A percentile compares a stretch with the other conserved stretches of the same genome.
Evolutionary conservation across 2,888 invertebrate species (phyloP).

Genomic region (Philereme transversata): DNA sequence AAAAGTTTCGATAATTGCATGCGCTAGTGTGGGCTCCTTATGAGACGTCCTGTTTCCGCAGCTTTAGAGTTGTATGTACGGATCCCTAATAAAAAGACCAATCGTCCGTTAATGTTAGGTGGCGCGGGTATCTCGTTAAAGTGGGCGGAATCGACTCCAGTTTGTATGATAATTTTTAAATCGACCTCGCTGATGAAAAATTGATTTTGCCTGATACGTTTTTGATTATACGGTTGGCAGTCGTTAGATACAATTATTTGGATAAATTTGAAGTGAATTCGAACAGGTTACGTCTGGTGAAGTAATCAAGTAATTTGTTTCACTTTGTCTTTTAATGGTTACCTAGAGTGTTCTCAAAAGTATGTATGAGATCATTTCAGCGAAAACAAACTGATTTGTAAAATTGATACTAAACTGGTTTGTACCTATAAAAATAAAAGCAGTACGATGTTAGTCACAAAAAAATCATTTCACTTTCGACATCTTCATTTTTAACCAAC

Average conservation of each 20-base stretch:
- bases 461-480: too few relatives aligned
- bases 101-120: constrained; percentile 22
- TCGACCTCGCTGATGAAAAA: constrained; percentile 74
- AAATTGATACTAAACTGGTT: too few relatives aligned
- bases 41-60: too few relatives aligned
- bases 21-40: too few relatives aligned
- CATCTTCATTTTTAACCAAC: too few relatives aligned
- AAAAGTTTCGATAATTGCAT: too few relatives aligned
- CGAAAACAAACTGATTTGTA: too few relatives aligned
- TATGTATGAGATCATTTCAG: too few relatives aligned
- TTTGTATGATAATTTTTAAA: constrained; percentile 80
- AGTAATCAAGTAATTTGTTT: constrained; percentile 40
- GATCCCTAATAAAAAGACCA: constrained; percentile 25
- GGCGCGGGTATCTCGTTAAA: constrained; percentile 42
- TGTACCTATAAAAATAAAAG: too few relatives aligned
- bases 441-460: too few relatives aligned
- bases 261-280: constrained; percentile 50
- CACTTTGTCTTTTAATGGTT: constrained; percentile 24
- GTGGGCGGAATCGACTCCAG: constrained; percentile 51
- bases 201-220: constrained; percentile 80
- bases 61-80: not conserved
- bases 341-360: too few relatives aligned
- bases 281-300: constrained; percentile 47
- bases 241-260: constrained; percentile 78
- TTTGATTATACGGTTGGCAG: constrained; percentile 76